Evolutionary conservation across 1,140 invertebrate species (phyloP).

Genomic region (Amyelois transitella): DNA sequence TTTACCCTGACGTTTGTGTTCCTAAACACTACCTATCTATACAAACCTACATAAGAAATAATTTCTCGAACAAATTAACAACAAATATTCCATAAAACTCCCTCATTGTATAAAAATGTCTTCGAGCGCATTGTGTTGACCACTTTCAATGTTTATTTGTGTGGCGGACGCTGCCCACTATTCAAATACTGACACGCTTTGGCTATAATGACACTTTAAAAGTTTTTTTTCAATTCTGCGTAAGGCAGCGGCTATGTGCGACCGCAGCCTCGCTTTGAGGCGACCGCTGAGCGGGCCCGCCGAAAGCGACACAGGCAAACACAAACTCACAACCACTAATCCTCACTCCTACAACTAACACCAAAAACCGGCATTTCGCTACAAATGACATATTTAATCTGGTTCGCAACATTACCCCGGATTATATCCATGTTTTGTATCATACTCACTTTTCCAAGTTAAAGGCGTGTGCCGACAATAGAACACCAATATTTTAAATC

Average conservation of each 20-base stretch:
- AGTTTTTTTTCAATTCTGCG: constrained; percentile 41
- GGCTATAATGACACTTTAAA: constrained; percentile 26
- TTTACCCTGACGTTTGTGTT: too few relatives aligned
- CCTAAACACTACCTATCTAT: too few relatives aligned
- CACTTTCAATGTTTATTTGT: neutral
- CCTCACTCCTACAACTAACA: constrained; percentile 53
- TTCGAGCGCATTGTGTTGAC: neutral
- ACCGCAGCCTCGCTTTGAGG: constrained; percentile 15
- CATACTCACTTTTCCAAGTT: constrained; percentile 39
- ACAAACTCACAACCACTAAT: constrained; percentile 55
- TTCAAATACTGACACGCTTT: constrained; percentile 13
- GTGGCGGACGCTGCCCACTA: neutral
- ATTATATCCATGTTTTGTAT: constrained; percentile 58
- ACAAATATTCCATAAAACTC: neutral
- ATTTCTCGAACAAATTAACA: neutral
- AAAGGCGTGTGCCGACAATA: neutral
- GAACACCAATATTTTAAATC: neutral
- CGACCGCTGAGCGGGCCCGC: neutral
- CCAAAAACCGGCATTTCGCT: constrained; percentile 50
- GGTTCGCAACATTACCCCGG: constrained; percentile 52
- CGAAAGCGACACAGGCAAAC: constrained; percentile 32
- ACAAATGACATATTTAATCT: constrained; percentile 60
- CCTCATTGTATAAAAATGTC: neutral
- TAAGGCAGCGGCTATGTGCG: constrained; percentile 37
- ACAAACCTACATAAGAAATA: too few relatives aligned